Evolutionary conservation across 2,113 vertebrate species (phyloP).

Genomic region (Thamnaconus septentrionalis): DNA sequence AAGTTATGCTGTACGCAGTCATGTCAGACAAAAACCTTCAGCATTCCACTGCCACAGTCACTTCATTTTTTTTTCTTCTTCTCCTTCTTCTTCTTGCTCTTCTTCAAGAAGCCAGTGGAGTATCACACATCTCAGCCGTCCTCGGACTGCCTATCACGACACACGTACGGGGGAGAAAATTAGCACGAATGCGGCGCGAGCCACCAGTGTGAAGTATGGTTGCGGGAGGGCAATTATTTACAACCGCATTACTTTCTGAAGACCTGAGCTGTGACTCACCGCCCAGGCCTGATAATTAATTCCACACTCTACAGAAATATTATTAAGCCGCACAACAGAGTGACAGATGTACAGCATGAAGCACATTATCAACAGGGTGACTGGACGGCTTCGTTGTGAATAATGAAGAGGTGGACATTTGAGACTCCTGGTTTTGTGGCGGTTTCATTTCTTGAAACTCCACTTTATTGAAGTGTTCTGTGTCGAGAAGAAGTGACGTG

Average conservation of each 20-base stretch:
- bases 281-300: conserved; percentile 61
- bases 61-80: no score
- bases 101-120: conserved; percentile 27
- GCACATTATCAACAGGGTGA: conserved; percentile 53
- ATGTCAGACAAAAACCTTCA: conserved; percentile 30
- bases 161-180: conserved; percentile 61
- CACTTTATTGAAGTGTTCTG: background rate
- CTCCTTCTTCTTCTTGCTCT: no score
- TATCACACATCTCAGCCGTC: conserved; percentile 63
- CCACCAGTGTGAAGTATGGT: conserved; percentile 65
- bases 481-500: no score
- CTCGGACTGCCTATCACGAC: conserved; percentile 59
- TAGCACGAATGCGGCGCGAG: conserved; percentile 61
- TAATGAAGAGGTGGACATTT: no score
- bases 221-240: conserved; percentile 66
- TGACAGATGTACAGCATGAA: conserved; percentile 58
- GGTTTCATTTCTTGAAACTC: background rate
- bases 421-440: no score
- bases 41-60: conserved; percentile 19
- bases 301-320: conserved; percentile 62
- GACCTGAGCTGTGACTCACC: conserved; percentile 70
- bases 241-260: conserved; percentile 61
- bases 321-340: conserved; percentile 52
- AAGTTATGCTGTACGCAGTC: conserved; percentile 20
- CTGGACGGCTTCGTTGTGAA: background rate